Base-by-base conservation (phyloP, 2,888 invertebrate genomes). In the Lasioglossum figueresi region DNA sequence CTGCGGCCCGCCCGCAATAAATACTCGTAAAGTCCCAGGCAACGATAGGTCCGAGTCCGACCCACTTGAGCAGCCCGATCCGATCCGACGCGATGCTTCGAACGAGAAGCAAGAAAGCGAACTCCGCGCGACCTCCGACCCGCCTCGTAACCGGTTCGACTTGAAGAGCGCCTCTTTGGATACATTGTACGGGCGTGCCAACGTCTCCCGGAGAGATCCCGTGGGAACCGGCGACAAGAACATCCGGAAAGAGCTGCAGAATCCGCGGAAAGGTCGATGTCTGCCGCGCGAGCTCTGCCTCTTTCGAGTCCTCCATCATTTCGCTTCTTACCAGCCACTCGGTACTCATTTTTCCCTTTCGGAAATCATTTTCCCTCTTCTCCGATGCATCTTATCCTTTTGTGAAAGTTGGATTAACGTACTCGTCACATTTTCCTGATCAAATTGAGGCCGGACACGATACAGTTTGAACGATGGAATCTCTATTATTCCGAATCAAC, bases 61-160 rank as follows among this genome's bases (percentile, higher is more conserved):
- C 85, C 87, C 73, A 83, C 88, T 91, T 82, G 80, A 63, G 75
- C 84, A 74, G 81, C 23, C 73, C 82, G 82, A 83, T 52, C 52
- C 52, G 85, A 76, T 80, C 37, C 75, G 71, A 71, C 4, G 79
- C 70, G 74, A 31, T 74, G 71, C 59, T 14, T 75, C 76, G 74
- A 81, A 81, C 82, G 59, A 83, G 75, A 63, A 31, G 37, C 70
- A 80, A 70, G 82, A 83, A 83, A 85, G 78, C 79, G 82, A 84
- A 88, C 89, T 83, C 84, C 73, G 74, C 43, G 71, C 80, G 91
- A 90, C 90, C 90, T 89, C 63, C 90, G 91, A 90, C 90, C 90
- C 74, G 76, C 70, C 59, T 89, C 83, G 88, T 86, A 90, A 90
- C 90, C 90, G 90, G 90, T 90, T 90, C 91, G 84, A 76, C 52